phyloP scores from a whole-genome alignment of 2,888 invertebrate species.

The Anorthoa munda region DNA sequence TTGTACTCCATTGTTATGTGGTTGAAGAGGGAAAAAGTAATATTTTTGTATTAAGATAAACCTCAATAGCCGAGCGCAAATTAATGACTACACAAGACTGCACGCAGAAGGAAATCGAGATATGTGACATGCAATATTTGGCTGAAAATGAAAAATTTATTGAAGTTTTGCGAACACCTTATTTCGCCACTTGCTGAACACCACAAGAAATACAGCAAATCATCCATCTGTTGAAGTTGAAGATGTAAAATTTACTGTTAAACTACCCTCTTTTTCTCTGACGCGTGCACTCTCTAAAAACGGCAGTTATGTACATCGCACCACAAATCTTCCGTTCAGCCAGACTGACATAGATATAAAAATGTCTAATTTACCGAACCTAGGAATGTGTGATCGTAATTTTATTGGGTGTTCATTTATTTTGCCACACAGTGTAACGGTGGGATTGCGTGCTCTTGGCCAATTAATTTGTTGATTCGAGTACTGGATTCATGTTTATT shows the following conservation, averaged over 20 bases:
- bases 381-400: constrained; percentile 71
- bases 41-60: constrained; percentile 60
- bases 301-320: constrained; percentile 35
- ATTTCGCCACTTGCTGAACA: not conserved
- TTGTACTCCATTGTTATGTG: constrained; percentile 45
- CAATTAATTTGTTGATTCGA: constrained; percentile 15
- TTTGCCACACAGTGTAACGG: constrained; percentile 31
- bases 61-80: constrained; percentile 31
- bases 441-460: constrained; percentile 24
- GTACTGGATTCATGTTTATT: constrained; percentile 38
- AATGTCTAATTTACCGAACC: constrained; percentile 51
- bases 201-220: not conserved
- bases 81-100: constrained; percentile 9
- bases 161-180: not conserved
- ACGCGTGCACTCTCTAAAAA: constrained; percentile 46
- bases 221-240: not conserved
- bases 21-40: constrained; percentile 42
- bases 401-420: constrained; percentile 15
- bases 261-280: not conserved
- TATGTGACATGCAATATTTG: not conserved
- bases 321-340: constrained; percentile 73
- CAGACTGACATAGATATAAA: constrained; percentile 79
- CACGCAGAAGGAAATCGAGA: constrained; percentile 14
- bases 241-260: not conserved
- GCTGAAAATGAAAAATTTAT: not conserved